Percentiles rank a stretch among this genome's conserved stretches.
phyloP scores from a whole-genome alignment of 2,113 vertebrate species.

The Scomber japonicus region DNA sequence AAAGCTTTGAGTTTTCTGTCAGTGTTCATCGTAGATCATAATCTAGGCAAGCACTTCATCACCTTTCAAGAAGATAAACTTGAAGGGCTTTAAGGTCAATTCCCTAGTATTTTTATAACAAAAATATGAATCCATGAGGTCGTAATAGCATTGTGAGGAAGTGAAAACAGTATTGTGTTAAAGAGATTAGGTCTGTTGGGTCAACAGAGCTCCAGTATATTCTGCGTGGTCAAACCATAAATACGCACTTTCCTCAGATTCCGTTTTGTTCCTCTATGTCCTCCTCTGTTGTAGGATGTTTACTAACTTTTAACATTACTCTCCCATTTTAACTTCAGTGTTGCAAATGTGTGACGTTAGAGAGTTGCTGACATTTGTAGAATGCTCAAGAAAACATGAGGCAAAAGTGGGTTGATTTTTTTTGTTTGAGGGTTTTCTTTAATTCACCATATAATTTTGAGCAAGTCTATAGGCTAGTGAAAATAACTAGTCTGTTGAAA shows the following conservation, averaged over 20 bases:
- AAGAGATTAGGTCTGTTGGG: conserved; percentile 34
- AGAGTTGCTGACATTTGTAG: conserved; percentile 39
- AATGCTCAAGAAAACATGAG: conserved; percentile 29
- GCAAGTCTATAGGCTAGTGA: conserved; percentile 57
- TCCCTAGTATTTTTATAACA: conserved; percentile 37
- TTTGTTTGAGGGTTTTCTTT: conserved; percentile 53
- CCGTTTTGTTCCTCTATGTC: conserved; percentile 22
- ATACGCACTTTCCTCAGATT: conserved; percentile 43
- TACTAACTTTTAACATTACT: conserved; percentile 30
- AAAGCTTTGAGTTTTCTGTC: neutral
- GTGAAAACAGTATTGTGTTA: conserved; percentile 63
- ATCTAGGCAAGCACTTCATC: conserved; percentile 2
- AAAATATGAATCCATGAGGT: conserved; percentile 20
- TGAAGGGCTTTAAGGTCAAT: conserved; percentile 18
- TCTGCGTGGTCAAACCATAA: conserved; percentile 27
- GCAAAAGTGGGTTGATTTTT: conserved; percentile 14
- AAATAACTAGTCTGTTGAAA: conserved; percentile 70
- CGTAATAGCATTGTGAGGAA: conserved; percentile 20
- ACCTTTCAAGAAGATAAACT: conserved; percentile 10
- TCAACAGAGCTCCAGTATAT: conserved; percentile 27
- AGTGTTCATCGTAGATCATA: conserved; percentile 33
- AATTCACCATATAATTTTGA: conserved; percentile 66
- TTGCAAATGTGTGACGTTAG: conserved; percentile 59
- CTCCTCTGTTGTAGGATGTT: conserved; percentile 40
- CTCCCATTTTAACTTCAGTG: conserved; percentile 53